Percentiles rank a stretch among this genome's conserved stretches.
Evolutionary conservation across 1,140 invertebrate species (phyloP).

Genomic region (Euglossa dilemma): DNA sequence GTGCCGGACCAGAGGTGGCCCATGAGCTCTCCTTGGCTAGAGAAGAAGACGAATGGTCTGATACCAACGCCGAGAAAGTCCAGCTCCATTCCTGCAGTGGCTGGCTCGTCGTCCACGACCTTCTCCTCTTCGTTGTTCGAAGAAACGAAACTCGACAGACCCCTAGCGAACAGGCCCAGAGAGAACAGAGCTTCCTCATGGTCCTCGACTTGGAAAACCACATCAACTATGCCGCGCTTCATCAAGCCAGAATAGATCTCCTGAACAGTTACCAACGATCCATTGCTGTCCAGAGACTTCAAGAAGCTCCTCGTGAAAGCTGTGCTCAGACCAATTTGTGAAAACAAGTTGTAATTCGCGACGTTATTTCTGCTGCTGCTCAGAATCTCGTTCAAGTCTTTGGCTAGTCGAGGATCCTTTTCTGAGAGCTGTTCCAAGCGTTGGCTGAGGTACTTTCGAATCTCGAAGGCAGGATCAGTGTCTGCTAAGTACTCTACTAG

Average conservation of each 20-base stretch:
- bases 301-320: constrained; percentile 86
- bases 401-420: constrained; percentile 80
- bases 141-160: constrained; percentile 87
- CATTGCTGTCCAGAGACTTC: constrained; percentile 85
- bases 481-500: constrained; percentile 84
- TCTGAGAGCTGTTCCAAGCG: constrained; percentile 85
- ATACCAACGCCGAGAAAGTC: constrained; percentile 90
- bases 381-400: constrained; percentile 78
- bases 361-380: constrained; percentile 76
- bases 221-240: constrained; percentile 89
- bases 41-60: constrained; percentile 93
- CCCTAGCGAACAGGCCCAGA: constrained; percentile 91
- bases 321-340: constrained; percentile 88
- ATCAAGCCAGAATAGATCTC: constrained; percentile 89
- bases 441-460: constrained; percentile 87
- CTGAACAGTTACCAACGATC: constrained; percentile 88
- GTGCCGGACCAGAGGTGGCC: constrained; percentile 94
- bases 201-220: constrained; percentile 84
- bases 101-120: constrained; percentile 82
- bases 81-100: constrained; percentile 93
- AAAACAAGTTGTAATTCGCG: constrained; percentile 87
- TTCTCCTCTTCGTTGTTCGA: constrained; percentile 81
- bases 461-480: constrained; percentile 85
- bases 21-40: constrained; percentile 93
- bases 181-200: constrained; percentile 83